Evolutionary conservation across 2,113 vertebrate species (phyloP), one percentile per base, ranked within the genome.

Genomic region (Syrrhaptes paradoxus): DNA sequence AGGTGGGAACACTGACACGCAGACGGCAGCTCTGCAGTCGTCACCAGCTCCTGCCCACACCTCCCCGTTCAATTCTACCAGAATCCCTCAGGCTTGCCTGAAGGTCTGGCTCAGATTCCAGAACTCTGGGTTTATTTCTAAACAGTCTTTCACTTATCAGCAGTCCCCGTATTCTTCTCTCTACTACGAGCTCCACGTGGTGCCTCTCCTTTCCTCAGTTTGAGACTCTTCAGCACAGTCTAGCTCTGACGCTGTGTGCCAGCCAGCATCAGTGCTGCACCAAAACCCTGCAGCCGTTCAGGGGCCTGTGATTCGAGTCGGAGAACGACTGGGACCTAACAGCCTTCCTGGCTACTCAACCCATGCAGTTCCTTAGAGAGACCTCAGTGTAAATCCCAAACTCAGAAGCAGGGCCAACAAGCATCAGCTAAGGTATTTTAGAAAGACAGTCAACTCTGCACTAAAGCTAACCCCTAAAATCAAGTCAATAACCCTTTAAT

Each of bases 401-500:
- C 68, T 24, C 17, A 71, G 54, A 81, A 32, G 43, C 54, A 51
- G 16, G 13, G 68, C 55, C n/a, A 58, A 32, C 59, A 34, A 25
- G 54, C 31, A 59, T 20, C 49, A 62, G 38, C 57, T 68, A 46
- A 78, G 19, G 3, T 13, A 48, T 24, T 87, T 72, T 3, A 83
- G 17, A 59, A 36, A 54, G 24, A 17, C 19, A 32, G 34, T 9
- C 10, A 63, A 73, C 6, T 11, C 38, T 10, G 20, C 28, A 49
- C 43, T 80, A 15, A 24, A 62, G 17, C 32, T 31, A 55, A 51
- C 24, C 26, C 62, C 32, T 5, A 10, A 63, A 13, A 81, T 16
- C 52, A 49, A 65, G 26, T 16, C 17, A 13, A 3, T 10, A 20
- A 65, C 0, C 0, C 38, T 80, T 76, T 36, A 12, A 10, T 46